These are phyloP conservation scores for Nibea albiflora DNA, from an alignment of 2,113 vertebrate genomes.

Conservation along the genomic window DNA sequence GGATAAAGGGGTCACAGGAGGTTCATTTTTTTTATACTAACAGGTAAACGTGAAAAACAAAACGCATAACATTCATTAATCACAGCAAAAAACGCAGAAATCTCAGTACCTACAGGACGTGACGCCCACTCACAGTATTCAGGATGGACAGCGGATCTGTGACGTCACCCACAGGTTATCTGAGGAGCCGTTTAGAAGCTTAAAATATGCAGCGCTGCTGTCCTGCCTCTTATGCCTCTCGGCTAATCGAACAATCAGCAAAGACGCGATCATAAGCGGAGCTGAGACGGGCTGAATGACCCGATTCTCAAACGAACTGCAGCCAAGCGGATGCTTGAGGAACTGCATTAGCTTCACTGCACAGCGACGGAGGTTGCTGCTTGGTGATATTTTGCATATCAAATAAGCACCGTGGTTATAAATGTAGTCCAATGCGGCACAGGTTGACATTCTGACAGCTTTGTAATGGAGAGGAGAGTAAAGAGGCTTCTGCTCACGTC, in stretches of 20 bases:
- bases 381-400: slow-evolving; percentile 37
- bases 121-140: not conserved
- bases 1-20: slow-evolving; percentile 5
- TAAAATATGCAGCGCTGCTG: too few relatives aligned
- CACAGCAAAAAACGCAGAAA: slow-evolving; percentile 17
- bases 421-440: slow-evolving; percentile 1
- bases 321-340: too few relatives aligned
- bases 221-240: too few relatives aligned
- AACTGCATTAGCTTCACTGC: too few relatives aligned
- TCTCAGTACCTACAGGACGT: slow-evolving; percentile 5
- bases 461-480: not conserved
- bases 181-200: too few relatives aligned
- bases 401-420: slow-evolving; percentile 28
- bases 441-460: not conserved
- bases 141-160: too few relatives aligned
- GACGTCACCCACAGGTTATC: too few relatives aligned
- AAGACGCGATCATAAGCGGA: too few relatives aligned
- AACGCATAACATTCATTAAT: slow-evolving; percentile 33
- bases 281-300: too few relatives aligned
- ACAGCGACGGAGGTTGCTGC: too few relatives aligned
- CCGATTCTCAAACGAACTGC: too few relatives aligned
- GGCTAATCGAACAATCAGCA: too few relatives aligned
- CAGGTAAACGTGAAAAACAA: slow-evolving; percentile 48
- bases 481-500: not conserved
- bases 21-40: not conserved